phyloP scores from a whole-genome alignment of 30 jellyfish, hydroid and myxozoan genomes.

The Turritopsis dohrnii region DNA sequence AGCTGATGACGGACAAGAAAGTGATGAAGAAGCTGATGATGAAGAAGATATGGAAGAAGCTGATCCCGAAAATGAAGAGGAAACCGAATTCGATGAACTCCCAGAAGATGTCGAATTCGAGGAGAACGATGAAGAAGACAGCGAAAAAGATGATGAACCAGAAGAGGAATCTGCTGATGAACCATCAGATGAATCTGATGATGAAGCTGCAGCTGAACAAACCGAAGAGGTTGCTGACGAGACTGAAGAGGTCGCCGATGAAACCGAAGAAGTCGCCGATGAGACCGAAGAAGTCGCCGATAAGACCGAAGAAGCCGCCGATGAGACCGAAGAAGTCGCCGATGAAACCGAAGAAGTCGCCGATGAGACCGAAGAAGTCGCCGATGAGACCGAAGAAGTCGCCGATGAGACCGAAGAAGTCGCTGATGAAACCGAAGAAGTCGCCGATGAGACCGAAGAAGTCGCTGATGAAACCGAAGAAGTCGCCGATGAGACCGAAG shows the following conservation, averaged over 20 bases:
- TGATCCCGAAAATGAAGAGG: background rate
- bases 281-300: slow-evolving; percentile 11
- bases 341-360: background rate
- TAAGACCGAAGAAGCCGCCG: background rate
- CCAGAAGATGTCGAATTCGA: background rate
- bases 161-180: background rate
- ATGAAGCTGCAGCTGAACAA: background rate
- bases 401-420: background rate
- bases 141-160: background rate
- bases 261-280: slow-evolving; percentile 9
- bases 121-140: slow-evolving; percentile 2
- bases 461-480: background rate
- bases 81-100: background rate
- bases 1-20: background rate
- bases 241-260: slow-evolving; percentile 22
- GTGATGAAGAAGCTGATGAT: background rate
- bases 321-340: background rate
- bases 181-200: background rate
- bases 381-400: background rate
- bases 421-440: background rate
- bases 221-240: slow-evolving; percentile 22
- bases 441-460: background rate
- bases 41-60: slow-evolving; percentile 1
- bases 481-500: background rate
- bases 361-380: background rate